Conservation (phyloP, 1,140 invertebrate genomes). For the Myzus persicae region DNA sequence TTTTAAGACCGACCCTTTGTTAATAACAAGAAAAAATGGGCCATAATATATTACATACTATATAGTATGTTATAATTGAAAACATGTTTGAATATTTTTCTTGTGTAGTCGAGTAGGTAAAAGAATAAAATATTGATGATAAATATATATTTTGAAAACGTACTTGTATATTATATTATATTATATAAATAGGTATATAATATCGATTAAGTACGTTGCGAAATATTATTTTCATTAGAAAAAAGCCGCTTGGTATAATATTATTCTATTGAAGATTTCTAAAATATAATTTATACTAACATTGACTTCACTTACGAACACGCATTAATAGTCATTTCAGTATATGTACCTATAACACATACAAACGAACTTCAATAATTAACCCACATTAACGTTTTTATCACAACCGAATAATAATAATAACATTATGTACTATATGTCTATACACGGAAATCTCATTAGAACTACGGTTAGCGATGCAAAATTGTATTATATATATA, state of each 20-base stretch:
- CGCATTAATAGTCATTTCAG: neutral
- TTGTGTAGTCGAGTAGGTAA: neutral
- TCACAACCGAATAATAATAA: neutral
- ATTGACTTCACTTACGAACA: neutral
- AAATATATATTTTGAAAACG: neutral
- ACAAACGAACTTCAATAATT: neutral
- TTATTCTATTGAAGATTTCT: neutral
- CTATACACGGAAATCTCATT: neutral
- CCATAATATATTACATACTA: neutral
- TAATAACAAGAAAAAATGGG: constrained; percentile 40
- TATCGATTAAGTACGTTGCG: neutral
- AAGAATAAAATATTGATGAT: neutral
- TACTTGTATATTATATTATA: neutral
- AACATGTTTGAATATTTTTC: constrained; percentile 38
- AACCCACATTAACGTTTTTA: neutral
- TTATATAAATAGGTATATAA: too few relatives aligned
- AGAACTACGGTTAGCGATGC: neutral
- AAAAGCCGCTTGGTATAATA: neutral
- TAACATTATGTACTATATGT: neutral
- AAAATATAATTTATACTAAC: neutral
- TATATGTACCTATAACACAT: neutral
- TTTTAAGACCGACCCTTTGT: constrained; percentile 28
- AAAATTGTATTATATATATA: neutral
- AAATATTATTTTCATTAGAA: neutral
- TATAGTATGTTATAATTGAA: constrained; percentile 33